A percentile compares a stretch with the other conserved stretches of the same genome.
These are phyloP conservation scores for Allolobophora icterica DNA, from an alignment of 2,888 invertebrate species.

Conservation along the genomic window DNA sequence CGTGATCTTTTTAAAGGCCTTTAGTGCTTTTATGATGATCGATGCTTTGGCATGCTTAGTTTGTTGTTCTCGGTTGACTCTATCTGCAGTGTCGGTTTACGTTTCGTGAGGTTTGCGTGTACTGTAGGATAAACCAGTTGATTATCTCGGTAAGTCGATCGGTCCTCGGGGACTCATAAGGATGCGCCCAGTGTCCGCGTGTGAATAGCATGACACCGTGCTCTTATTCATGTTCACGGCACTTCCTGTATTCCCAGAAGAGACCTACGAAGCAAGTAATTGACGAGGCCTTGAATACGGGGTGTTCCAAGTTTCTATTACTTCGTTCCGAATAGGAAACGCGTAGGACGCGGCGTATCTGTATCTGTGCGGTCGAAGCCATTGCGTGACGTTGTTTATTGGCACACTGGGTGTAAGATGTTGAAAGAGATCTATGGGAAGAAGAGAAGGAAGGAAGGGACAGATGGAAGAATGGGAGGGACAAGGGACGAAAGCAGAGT, in stretches of 20 bases:
- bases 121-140: neutral
- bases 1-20: neutral
- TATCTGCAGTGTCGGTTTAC: neutral
- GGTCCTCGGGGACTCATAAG: neutral
- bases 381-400: neutral
- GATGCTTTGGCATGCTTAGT: neutral
- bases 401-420: neutral
- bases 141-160: slow-evolving; percentile 5
- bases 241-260: neutral
- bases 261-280: slow-evolving; percentile 11
- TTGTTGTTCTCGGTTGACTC: neutral
- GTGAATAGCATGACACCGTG: neutral
- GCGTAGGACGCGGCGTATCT: neutral
- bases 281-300: neutral
- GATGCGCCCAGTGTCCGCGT: neutral
- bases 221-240: neutral
- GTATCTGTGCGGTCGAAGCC: neutral
- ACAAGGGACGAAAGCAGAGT: neutral
- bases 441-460: neutral
- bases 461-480: neutral
- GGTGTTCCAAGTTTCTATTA: slow-evolving; percentile 9
- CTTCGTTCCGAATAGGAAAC: neutral
- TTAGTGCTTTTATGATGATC: neutral
- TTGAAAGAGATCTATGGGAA: neutral
- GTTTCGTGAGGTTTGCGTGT: neutral